Base-by-base conservation (phyloP, 2,113 vertebrate species). In the Pandion haliaetus region DNA sequence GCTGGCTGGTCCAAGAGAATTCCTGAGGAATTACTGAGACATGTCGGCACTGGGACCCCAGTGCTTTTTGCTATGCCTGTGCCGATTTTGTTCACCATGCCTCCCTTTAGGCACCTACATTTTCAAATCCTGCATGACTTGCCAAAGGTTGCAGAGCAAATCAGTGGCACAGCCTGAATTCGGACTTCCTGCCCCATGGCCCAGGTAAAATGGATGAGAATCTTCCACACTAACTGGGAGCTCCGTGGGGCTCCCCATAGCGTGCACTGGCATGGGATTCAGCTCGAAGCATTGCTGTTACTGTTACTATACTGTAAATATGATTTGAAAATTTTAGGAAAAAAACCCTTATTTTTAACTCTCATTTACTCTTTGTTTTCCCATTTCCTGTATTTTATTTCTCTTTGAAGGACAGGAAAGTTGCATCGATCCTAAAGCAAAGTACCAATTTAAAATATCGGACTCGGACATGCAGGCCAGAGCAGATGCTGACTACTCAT, bases 401-500 rank as follows among this genome's bases (percentile, higher is more conserved):
- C 49, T 63, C 58, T 90, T 77, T 59, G 71, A 86, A 91, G 50
- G n/a, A 66, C 28, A 57, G 74, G 82, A 91, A 95, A n/a, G 10
- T 38, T 57, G 29, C 57, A 57, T 81, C 4, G 3, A 84, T 85
- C 57, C 36, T 76, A 70, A 80, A 93, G 73, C 28, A 87, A 94
- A 94, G 82, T 36, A 69, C 24, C 45, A 45, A n/a, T 95, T 93
- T 61, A 70, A 95, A 93, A 85, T 28, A 70, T 52, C 49, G 58
- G 44, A 49, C 55, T 52, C 18, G 66, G 58, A 83, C 78, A 55
- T 36, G 36, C 32, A 62, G 57, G 40, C 44, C 52, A n/a, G 44
- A 71, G 47, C 54, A 65, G 70, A 90, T 81, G 47, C 74, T 88
- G 63, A 54, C 84, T 73, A 47, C 38, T 90, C 42, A n/a, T 12